Evolutionary conservation across 2,888 invertebrate species (phyloP).

Genomic region (Polia nebulosa): DNA sequence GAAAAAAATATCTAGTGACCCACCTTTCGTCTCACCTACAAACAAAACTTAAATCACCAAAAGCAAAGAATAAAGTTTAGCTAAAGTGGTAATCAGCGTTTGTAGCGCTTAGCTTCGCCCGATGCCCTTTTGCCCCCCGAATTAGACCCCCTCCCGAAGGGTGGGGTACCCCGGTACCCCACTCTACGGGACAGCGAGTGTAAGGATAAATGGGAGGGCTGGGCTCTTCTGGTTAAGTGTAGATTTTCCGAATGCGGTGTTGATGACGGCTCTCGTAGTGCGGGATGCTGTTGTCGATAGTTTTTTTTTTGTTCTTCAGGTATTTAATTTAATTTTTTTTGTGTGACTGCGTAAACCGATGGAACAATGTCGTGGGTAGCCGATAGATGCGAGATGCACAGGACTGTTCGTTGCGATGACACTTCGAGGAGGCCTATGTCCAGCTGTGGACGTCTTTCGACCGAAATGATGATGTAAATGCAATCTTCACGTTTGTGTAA

Average conservation of each 20-base stretch:
- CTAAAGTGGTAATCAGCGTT: slow-evolving; percentile 78
- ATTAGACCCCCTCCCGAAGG: slow-evolving; percentile 76
- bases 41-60: slow-evolving; percentile 74
- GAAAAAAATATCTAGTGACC: slow-evolving; percentile 32
- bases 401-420: too few species aligned
- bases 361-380: too few species aligned
- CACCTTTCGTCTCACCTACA: slow-evolving; percentile 65
- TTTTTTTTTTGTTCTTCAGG: slow-evolving; percentile 18
- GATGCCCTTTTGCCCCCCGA: slow-evolving; percentile 87
- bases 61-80: slow-evolving; percentile 75
- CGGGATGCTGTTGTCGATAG: slow-evolving; percentile 71
- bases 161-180: slow-evolving; percentile 57
- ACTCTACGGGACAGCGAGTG: slow-evolving; percentile 87
- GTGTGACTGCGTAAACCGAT: too few species aligned
- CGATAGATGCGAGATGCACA: too few species aligned
- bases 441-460: too few species aligned
- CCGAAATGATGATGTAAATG: too few species aligned
- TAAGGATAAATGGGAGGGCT: slow-evolving; percentile 91
- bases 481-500: too few species aligned
- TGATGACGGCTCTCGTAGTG: slow-evolving; percentile 86
- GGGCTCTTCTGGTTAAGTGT: slow-evolving; percentile 91
- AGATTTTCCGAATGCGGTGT: slow-evolving; percentile 91
- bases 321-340: too few species aligned
- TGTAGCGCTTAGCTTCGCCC: slow-evolving; percentile 82
- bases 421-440: too few species aligned